Percentiles rank a stretch among this genome's conserved stretches.
Evolutionary conservation across 2,113 vertebrate genomes (phyloP).

Genomic region (Polyodon spathula): DNA sequence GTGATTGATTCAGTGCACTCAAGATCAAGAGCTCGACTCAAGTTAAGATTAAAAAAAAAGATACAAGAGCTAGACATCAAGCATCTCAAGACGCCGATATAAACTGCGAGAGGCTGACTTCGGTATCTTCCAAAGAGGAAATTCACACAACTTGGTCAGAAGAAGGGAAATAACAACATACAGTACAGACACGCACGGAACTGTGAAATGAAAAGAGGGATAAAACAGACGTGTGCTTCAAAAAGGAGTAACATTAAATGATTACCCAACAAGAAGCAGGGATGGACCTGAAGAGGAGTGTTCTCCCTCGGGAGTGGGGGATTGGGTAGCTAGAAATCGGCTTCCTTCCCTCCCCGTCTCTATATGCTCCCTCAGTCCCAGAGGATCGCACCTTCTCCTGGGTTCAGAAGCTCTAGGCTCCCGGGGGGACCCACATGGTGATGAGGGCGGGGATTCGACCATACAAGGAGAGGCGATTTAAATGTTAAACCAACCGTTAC

Average conservation of each 20-base stretch:
- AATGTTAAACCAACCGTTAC: slow-evolving; percentile 22
- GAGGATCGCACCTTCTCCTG: slow-evolving; percentile 61
- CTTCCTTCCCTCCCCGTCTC: slow-evolving; percentile 52
- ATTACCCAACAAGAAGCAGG: slow-evolving; percentile 64
- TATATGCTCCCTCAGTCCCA: slow-evolving; percentile 58
- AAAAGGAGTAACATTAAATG: slow-evolving; percentile 67
- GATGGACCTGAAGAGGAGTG: slow-evolving; percentile 49
- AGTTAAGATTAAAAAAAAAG: slow-evolving; percentile 48
- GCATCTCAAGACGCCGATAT: slow-evolving; percentile 32
- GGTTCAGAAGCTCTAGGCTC: slow-evolving; percentile 44
- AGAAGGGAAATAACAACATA: slow-evolving; percentile 30
- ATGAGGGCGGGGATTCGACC: slow-evolving; percentile 38
- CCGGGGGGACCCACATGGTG: slow-evolving; percentile 39
- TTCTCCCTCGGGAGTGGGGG: slow-evolving; percentile 54
- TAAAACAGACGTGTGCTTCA: slow-evolving; percentile 59
- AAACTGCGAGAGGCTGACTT: not conserved
- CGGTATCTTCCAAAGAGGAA: slow-evolving; percentile 22
- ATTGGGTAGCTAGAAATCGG: slow-evolving; percentile 55
- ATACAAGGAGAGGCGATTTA: slow-evolving; percentile 40
- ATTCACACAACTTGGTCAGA: slow-evolving; percentile 49
- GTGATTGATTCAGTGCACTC: slow-evolving; percentile 34
- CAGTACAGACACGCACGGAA: slow-evolving; percentile 41
- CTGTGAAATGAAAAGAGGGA: slow-evolving; percentile 58
- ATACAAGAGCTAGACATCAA: slow-evolving; percentile 33
- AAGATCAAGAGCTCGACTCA: slow-evolving; percentile 39